phyloP scores from a whole-genome alignment of 2,888 invertebrate genomes.

The Nymphalis polychloros region DNA sequence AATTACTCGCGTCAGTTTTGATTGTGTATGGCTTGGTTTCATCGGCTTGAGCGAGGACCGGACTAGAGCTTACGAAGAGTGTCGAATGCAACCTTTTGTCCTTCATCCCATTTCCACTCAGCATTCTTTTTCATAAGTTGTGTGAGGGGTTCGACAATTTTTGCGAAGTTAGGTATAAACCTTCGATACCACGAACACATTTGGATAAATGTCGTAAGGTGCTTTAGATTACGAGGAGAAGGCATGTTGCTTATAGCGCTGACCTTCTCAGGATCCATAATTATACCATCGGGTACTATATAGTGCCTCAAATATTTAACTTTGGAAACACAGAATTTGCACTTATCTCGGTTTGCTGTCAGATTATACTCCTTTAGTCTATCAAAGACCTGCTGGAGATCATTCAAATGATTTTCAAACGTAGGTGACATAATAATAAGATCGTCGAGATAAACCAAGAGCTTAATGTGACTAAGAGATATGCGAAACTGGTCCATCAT shows the following conservation, averaged over 20 bases:
- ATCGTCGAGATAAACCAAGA: slow-evolving; percentile 47
- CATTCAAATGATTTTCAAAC: slow-evolving; percentile 42
- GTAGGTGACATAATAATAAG: slow-evolving; percentile 44
- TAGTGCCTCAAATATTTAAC: slow-evolving; percentile 44
- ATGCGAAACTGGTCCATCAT: slow-evolving; percentile 47
- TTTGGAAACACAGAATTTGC: slow-evolving; percentile 36
- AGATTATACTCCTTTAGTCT: slow-evolving; percentile 36
- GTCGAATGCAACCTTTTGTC: not conserved
- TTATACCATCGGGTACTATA: not conserved
- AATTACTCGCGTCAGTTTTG: slow-evolving; percentile 3
- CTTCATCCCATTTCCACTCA: not conserved
- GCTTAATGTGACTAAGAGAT: not conserved
- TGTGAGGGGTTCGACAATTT: slow-evolving; percentile 25
- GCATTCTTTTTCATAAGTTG: slow-evolving; percentile 29
- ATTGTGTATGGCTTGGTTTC: not conserved
- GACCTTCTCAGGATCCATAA: not conserved
- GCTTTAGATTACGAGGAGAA: slow-evolving; percentile 35
- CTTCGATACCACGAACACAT: slow-evolving; percentile 34
- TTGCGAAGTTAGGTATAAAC: slow-evolving; percentile 33
- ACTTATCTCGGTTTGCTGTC: slow-evolving; percentile 38
- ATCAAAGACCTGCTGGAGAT: slow-evolving; percentile 40
- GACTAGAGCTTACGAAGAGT: not conserved
- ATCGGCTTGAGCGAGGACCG: slow-evolving; percentile 4
- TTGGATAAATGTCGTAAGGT: slow-evolving; percentile 35
- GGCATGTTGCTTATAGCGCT: not conserved